Evolutionary conservation across 2,113 vertebrate species (phyloP).

Genomic region (Grus americana): DNA sequence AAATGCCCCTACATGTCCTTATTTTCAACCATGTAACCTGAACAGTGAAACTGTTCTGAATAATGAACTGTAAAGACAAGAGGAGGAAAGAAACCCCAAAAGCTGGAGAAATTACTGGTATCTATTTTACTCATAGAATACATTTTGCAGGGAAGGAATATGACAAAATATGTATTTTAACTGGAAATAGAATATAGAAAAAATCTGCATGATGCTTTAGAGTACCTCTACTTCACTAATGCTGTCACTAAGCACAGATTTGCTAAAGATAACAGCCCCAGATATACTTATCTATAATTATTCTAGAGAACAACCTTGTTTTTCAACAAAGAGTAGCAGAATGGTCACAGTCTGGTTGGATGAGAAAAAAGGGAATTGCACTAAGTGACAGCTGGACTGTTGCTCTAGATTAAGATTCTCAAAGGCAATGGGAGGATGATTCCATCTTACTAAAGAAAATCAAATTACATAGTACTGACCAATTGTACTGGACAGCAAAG

Average conservation of each 20-base stretch:
- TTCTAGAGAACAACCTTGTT: background rate
- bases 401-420: slow-evolving; percentile 19
- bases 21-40: background rate
- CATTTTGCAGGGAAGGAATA: background rate
- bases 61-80: background rate
- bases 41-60: background rate
- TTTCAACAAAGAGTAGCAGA: slow-evolving; percentile 6
- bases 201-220: background rate
- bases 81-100: fast-evolving
- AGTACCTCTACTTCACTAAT: background rate
- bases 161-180: background rate
- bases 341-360: background rate
- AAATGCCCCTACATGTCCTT: background rate
- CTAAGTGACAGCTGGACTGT: background rate
- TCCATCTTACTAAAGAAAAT: slow-evolving; percentile 6
- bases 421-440: background rate
- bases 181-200: background rate
- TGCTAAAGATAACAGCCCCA: background rate
- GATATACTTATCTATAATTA: background rate
- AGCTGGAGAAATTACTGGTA: background rate
- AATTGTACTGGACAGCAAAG: background rate
- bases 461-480: background rate
- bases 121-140: background rate
- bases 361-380: background rate
- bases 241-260: background rate